Evolutionary conservation across 2,797 vertebrate genomes (phyloP).

Genomic region (Petrocephalus schoutedeni): DNA sequence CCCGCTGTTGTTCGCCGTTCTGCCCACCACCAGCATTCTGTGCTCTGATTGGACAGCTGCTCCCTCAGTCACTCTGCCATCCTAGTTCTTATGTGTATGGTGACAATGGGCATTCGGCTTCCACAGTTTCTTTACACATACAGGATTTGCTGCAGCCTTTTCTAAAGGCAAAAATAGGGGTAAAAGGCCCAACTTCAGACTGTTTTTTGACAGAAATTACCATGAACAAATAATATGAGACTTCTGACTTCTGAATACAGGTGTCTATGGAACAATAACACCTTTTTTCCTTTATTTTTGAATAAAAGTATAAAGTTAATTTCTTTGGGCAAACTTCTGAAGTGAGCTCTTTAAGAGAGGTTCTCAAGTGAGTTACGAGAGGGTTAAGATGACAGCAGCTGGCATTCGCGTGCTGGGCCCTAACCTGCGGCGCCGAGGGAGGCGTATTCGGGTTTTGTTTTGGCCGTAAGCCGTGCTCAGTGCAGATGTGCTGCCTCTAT

Average conservation of each 20-base stretch:
- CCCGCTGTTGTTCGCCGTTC: conserved; percentile 15
- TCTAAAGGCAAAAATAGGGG: neutral
- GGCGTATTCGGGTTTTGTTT: neutral
- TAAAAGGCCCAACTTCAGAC: neutral
- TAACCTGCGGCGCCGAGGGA: neutral
- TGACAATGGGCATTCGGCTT: neutral
- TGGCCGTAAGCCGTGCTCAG: neutral
- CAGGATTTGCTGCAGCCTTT: neutral
- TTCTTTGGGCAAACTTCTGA: neutral
- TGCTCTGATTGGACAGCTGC: conserved; percentile 9
- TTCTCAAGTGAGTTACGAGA: neutral
- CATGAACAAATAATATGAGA: neutral
- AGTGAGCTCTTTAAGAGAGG: neutral
- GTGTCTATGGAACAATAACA: neutral
- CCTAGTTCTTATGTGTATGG: neutral
- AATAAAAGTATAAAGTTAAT: neutral
- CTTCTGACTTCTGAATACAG: neutral
- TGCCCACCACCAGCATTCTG: conserved; percentile 7
- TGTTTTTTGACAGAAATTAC: neutral
- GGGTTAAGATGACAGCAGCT: neutral
- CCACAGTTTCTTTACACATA: neutral
- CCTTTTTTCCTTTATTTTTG: neutral
- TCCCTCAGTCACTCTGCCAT: conserved; percentile 8
- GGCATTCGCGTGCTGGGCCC: neutral
- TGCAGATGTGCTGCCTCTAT: neutral